Evolutionary conservation across 2,113 vertebrate species (phyloP).

Genomic region (Urocolius indicus): DNA sequence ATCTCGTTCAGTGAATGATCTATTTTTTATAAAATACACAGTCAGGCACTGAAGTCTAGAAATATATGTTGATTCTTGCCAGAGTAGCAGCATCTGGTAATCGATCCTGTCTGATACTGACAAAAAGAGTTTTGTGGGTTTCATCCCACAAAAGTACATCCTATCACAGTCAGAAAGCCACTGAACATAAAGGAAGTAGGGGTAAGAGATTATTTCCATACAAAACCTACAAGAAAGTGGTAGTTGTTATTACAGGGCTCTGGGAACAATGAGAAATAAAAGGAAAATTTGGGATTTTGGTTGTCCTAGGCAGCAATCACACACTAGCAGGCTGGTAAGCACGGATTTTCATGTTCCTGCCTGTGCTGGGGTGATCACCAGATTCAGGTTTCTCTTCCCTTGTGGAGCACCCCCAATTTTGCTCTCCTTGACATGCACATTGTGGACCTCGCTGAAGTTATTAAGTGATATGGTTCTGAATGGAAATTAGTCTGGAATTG

Average conservation of each 20-base stretch:
- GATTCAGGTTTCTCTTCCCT: not conserved
- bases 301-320: not conserved
- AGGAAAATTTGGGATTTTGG: not conserved
- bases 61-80: not conserved
- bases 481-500: not conserved
- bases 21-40: not conserved
- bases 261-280: not conserved
- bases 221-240: not conserved
- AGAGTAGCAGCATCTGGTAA: not conserved
- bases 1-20: not conserved
- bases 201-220: not conserved
- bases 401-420: not conserved
- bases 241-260: not conserved
- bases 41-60: not conserved
- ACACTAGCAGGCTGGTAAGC: not conserved
- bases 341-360: not conserved
- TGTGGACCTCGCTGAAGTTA: not conserved
- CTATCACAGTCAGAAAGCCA: not conserved
- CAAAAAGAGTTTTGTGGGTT: not conserved
- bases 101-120: not conserved
- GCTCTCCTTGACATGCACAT: accelerated
- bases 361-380: not conserved
- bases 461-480: not conserved
- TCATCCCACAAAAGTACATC: not conserved
- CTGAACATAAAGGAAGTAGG: not conserved